Evolutionary conservation across 2,797 vertebrate species (phyloP).

Genomic region (Tangara arthus): DNA sequence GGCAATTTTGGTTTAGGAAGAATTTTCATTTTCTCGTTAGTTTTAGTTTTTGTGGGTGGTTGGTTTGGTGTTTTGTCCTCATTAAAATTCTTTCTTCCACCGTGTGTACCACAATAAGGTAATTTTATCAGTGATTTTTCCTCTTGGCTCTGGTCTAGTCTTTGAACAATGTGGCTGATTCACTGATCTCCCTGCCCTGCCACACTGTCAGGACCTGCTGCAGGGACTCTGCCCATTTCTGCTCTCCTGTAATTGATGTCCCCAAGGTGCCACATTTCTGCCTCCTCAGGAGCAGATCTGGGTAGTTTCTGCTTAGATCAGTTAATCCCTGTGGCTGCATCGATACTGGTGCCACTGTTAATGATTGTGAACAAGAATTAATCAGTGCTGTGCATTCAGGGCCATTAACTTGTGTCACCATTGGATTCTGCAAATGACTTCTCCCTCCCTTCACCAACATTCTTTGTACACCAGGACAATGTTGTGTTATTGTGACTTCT

Average conservation of each 20-base stretch:
- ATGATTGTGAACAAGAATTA: constrained; percentile 19
- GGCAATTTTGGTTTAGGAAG: neutral
- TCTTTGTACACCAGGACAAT: neutral
- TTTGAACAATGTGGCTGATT: neutral
- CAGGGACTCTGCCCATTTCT: neutral
- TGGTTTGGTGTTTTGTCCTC: neutral
- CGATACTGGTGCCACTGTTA: constrained; percentile 1
- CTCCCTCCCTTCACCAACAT: neutral
- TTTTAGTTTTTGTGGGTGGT: neutral
- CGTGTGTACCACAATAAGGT: fast-evolving
- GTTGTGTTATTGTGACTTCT: neutral
- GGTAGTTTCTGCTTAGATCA: neutral
- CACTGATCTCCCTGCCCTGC: fast-evolving
- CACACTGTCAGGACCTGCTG: neutral
- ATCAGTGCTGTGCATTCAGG: neutral
- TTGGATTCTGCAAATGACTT: neutral
- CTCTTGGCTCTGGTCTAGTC: neutral
- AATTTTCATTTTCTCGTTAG: neutral
- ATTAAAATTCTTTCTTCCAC: neutral
- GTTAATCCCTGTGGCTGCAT: neutral
- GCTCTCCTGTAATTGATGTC: neutral
- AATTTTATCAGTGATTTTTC: neutral
- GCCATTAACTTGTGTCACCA: constrained; percentile 38
- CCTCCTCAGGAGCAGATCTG: neutral
- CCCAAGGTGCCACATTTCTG: neutral